phyloP scores from a whole-genome alignment of 2,888 invertebrate genomes.

The Drosophila koepferae region DNA sequence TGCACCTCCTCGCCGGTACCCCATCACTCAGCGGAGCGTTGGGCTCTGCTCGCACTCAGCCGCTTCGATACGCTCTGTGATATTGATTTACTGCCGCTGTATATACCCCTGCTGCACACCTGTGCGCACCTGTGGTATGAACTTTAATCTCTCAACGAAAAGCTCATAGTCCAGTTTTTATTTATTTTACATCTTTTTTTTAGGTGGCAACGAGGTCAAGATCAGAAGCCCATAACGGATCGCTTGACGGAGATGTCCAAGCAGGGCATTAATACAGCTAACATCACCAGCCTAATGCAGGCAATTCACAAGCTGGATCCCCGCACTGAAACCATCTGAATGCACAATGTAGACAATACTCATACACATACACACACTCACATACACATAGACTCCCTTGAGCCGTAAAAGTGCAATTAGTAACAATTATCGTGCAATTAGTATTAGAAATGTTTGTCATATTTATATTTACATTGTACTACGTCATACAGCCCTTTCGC shows the following conservation, averaged over 20 bases:
- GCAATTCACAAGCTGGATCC: slow-evolving; percentile 88
- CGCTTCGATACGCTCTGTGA: slow-evolving; percentile 91
- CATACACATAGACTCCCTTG: neutral
- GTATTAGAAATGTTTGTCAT: slow-evolving; percentile 30
- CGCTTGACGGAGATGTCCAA: slow-evolving; percentile 88
- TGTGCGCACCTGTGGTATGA: slow-evolving; percentile 89
- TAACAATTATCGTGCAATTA: slow-evolving; percentile 61
- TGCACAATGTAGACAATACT: slow-evolving; percentile 8
- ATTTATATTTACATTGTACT: slow-evolving; percentile 3
- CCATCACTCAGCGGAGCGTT: slow-evolving; percentile 88
- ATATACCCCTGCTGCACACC: slow-evolving; percentile 89
- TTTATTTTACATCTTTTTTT: slow-evolving; percentile 81
- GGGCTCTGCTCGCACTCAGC: slow-evolving; percentile 89
- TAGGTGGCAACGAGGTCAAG: slow-evolving; percentile 88
- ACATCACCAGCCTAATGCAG: slow-evolving; percentile 87
- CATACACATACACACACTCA: slow-evolving; percentile 1
- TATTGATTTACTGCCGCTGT: slow-evolving; percentile 89
- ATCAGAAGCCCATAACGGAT: slow-evolving; percentile 87
- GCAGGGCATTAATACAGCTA: slow-evolving; percentile 89
- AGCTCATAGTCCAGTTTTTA: neutral
- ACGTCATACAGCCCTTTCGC: neutral
- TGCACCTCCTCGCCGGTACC: slow-evolving; percentile 86
- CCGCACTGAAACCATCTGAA: slow-evolving; percentile 83
- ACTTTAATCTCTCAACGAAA: neutral
- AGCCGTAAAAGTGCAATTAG: slow-evolving; percentile 72